These are phyloP conservation scores for Perdita meconis DNA, from an alignment of 2,888 invertebrate species.

Conservation along the genomic window DNA sequence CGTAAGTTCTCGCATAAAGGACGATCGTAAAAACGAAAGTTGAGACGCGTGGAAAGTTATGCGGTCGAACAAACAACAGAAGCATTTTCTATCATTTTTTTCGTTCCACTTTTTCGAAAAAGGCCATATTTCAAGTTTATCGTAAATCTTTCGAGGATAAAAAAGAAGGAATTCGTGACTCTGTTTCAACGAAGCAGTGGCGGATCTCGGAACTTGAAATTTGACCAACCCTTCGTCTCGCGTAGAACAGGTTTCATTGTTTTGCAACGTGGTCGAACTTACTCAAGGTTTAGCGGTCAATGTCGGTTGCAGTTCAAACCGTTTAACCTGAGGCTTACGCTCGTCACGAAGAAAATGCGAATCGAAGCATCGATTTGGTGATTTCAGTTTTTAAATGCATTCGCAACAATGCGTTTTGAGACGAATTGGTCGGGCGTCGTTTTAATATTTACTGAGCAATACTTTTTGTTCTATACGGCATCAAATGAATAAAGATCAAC, in stretches of 20 bases:
- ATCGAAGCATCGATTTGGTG: background rate
- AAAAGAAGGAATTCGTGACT: background rate
- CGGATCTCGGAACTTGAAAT: background rate
- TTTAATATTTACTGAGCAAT: background rate
- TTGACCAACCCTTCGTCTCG: background rate
- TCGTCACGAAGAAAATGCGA: conserved; percentile 14
- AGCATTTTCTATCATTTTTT: background rate
- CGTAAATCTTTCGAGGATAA: background rate
- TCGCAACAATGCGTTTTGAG: conserved; percentile 31
- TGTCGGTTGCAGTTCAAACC: conserved; percentile 43
- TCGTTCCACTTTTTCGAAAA: background rate
- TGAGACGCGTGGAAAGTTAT: conserved; percentile 12
- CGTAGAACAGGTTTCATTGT: background rate
- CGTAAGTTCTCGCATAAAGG: conserved; percentile 39
- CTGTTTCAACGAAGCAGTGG: conserved; percentile 21
- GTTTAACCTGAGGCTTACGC: conserved; percentile 43
- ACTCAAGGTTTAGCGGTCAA: conserved; percentile 28
- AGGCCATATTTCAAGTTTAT: conserved; percentile 3
- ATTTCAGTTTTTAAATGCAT: conserved; percentile 45
- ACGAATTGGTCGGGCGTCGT: conserved; percentile 1
- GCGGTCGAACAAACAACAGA: conserved; percentile 15
- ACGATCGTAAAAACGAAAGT: conserved; percentile 38
- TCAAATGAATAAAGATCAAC: background rate
- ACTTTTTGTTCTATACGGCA: background rate
- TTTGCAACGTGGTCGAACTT: conserved; percentile 18